Evolutionary conservation across 2,888 invertebrate species (phyloP).

Genomic region (Megamerina dolium): DNA sequence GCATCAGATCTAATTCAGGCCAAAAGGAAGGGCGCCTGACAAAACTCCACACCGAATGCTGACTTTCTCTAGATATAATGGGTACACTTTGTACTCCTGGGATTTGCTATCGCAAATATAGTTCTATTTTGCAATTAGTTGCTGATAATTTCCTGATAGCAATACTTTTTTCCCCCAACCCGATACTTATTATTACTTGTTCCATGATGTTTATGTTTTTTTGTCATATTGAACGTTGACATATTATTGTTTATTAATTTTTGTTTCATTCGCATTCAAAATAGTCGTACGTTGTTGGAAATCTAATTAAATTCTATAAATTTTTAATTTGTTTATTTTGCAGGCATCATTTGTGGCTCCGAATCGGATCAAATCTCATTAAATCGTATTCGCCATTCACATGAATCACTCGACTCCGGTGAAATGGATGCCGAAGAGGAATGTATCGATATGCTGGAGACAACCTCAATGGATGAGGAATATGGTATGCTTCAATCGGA

Average conservation of each 20-base stretch:
- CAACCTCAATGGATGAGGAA: conserved; percentile 49
- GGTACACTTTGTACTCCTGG: too few relatives aligned
- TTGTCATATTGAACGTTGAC: too few relatives aligned
- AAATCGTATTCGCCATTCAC: conserved; percentile 55
- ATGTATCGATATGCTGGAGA: conserved; percentile 50
- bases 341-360: conserved; percentile 54
- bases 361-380: conserved; percentile 49
- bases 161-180: too few relatives aligned
- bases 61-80: too few relatives aligned
- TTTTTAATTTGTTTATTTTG: not conserved
- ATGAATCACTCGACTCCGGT: conserved; percentile 70
- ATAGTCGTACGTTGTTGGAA: not conserved
- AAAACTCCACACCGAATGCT: too few relatives aligned
- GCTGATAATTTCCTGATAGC: too few relatives aligned
- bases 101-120: too few relatives aligned
- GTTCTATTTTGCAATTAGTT: too few relatives aligned
- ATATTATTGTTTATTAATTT: not conserved
- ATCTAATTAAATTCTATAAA: not conserved
- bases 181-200: too few relatives aligned
- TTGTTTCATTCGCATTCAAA: not conserved
- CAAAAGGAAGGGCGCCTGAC: too few relatives aligned
- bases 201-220: too few relatives aligned
- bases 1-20: too few relatives aligned
- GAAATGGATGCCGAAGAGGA: conserved; percentile 57
- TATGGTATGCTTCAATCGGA: conserved; percentile 46